Evolutionary conservation across 1,140 invertebrate species (phyloP).

Genomic region (Belonocnema kinseyi): DNA sequence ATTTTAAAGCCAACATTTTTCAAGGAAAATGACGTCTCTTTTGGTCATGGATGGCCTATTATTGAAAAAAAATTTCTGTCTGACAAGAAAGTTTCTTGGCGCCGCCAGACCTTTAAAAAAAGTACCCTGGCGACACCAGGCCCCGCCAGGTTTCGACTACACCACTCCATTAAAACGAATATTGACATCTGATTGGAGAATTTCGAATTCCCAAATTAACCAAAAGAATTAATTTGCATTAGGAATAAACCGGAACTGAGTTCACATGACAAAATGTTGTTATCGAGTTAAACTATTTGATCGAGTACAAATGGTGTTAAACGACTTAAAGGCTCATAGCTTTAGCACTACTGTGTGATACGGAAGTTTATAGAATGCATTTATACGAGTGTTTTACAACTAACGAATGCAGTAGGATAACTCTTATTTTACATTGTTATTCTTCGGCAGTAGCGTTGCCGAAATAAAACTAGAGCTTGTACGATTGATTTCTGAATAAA

Average conservation of each 20-base stretch:
- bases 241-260: not conserved
- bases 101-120: no score
- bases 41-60: no score
- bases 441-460: not conserved
- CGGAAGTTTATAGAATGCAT: not conserved
- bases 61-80: no score
- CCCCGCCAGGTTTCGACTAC: no score
- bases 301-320: not conserved
- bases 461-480: not conserved
- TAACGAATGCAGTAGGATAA: not conserved
- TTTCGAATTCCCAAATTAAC: constrained; percentile 2
- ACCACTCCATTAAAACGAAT: no score
- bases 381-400: constrained; percentile 3
- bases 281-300: constrained; percentile 7
- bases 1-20: no score
- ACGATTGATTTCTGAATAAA: constrained; percentile 9
- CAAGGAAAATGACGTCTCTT: no score
- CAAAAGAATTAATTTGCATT: not conserved
- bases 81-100: no score
- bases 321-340: not conserved
- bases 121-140: no score
- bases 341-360: constrained; percentile 9
- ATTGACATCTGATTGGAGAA: no score
- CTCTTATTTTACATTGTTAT: constrained; percentile 5
- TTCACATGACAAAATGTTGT: not conserved